Percentiles rank a stretch among this genome's conserved stretches.
Conservation (phyloP, 1,140 invertebrate species). For the Aethina tumida region DNA sequence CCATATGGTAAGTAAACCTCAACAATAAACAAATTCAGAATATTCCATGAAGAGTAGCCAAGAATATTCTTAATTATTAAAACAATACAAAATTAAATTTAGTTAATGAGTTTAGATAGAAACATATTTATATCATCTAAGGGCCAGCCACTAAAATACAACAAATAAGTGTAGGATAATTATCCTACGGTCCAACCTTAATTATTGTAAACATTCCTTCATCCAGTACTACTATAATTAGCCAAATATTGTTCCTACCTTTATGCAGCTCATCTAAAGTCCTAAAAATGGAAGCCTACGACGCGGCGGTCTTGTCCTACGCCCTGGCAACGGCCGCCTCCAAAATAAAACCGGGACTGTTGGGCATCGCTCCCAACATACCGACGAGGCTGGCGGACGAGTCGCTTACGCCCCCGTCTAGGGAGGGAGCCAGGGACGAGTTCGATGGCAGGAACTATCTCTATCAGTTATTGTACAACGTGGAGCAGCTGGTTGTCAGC, state of each 20-base stretch:
- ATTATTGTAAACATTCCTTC: background rate
- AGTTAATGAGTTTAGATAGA: too few species aligned
- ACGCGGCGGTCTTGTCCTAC: constrained; percentile 33
- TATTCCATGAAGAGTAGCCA: too few species aligned
- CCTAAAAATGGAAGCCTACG: constrained; percentile 50
- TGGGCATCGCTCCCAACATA: constrained; percentile 23
- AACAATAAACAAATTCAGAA: too few species aligned
- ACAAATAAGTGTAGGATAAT: too few species aligned
- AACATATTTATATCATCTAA: too few species aligned
- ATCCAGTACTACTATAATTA: background rate
- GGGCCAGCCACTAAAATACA: too few species aligned
- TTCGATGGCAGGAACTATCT: constrained; percentile 18
- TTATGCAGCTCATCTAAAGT: constrained; percentile 49
- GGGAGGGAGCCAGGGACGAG: constrained; percentile 14
- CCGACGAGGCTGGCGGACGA: constrained; percentile 33
- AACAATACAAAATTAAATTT: too few species aligned
- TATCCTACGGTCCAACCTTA: background rate
- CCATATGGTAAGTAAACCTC: too few species aligned
- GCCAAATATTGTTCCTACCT: too few species aligned
- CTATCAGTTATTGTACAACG: constrained; percentile 24
- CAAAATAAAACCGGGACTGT: constrained; percentile 35
- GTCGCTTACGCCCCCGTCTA: constrained; percentile 32
- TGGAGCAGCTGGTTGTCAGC: constrained; percentile 29
- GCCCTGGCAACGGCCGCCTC: constrained; percentile 37
- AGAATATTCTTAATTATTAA: too few species aligned